Base-by-base conservation (phyloP, 2,113 vertebrate species). In the Pica pica region DNA sequence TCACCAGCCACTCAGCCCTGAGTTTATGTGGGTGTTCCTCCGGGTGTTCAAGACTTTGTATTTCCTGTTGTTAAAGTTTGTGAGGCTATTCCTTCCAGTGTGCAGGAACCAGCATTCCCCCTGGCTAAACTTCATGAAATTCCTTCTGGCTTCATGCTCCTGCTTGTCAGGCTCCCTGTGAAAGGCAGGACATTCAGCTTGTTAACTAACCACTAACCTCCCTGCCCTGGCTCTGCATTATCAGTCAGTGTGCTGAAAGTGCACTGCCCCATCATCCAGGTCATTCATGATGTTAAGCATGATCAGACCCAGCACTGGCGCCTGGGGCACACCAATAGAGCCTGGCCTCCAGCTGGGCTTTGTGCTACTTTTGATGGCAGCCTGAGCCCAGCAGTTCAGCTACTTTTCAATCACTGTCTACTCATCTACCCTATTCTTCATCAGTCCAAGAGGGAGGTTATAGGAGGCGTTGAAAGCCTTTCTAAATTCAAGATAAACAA, bases 401-500 rank as follows among this genome's bases (percentile, higher is more conserved):
- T 37, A 2, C 39, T 55, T 78, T 63, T 85, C 85, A 46, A 6
- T 69, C 35, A 52, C 53, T 64, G 39, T 39, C 52, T 46, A 4
- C 19, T 68, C 9, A 0, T 37, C 65, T 35, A 59, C 4, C 22
- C 21, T 33, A 4, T 13, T 33, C 24, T 76, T 85, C 47, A 42
- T 56, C 63, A 64, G 22, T 76, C 61, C 64, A 55, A 55, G 61
- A 59, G 16, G 12, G 44, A 33, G 44, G 33, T 46, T 50, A 33
- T 3, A 70, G 39, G 44, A 87, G 57, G n/a, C 10, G 53, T 35
- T 55, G 67, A 86, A 86, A 93, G 41, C 27, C 37, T 90, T 88
- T 86, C 91, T 75, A 57, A 76, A 90, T 14, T 37, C 15, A 44
- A 76, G 67, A 83, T 69, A 79, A 90, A 92, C 57, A 93, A 49